Evolutionary conservation across 2,888 invertebrate genomes (phyloP).

Genomic region (Nemapogon koenigi): DNA sequence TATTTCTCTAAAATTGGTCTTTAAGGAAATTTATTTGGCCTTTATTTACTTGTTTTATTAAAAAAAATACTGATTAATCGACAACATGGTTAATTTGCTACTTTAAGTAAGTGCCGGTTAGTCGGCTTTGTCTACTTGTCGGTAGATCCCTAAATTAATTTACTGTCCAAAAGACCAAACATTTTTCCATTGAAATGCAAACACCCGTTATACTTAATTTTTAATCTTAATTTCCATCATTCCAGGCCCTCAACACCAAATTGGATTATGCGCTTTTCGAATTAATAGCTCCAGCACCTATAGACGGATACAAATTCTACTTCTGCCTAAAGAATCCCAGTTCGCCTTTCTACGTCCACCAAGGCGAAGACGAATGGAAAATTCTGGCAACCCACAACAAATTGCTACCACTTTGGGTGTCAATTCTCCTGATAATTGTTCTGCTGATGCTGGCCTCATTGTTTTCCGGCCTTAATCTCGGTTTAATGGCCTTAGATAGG

Average conservation of each 20-base stretch:
- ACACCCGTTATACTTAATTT: no score
- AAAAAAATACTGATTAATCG: no score
- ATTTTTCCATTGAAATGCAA: no score
- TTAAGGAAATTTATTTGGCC: no score
- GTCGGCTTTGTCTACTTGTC: no score
- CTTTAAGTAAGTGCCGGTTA: no score
- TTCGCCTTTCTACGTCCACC: slow-evolving; percentile 62
- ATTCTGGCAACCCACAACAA: slow-evolving; percentile 73
- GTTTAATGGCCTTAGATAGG: slow-evolving; percentile 94
- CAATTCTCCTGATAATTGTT: slow-evolving; percentile 72
- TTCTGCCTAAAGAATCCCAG: slow-evolving; percentile 36
- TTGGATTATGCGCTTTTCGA: slow-evolving; percentile 34
- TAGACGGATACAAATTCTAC: slow-evolving; percentile 41
- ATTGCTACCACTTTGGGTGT: slow-evolving; percentile 79
- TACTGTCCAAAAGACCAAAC: no score
- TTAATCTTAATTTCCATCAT: slow-evolving; percentile 2
- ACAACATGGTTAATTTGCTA: no score
- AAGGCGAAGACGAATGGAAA: slow-evolving; percentile 70
- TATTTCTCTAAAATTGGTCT: no score
- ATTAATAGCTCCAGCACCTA: slow-evolving; percentile 34
- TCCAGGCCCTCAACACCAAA: slow-evolving; percentile 27
- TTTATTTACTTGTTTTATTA: no score
- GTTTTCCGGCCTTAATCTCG: slow-evolving; percentile 96
- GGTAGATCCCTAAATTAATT: no score
- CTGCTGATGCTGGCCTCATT: slow-evolving; percentile 90